These are phyloP conservation scores for Opisthocomus hoazin DNA, from an alignment of 2,113 vertebrate genomes.

Conservation along the genomic window DNA sequence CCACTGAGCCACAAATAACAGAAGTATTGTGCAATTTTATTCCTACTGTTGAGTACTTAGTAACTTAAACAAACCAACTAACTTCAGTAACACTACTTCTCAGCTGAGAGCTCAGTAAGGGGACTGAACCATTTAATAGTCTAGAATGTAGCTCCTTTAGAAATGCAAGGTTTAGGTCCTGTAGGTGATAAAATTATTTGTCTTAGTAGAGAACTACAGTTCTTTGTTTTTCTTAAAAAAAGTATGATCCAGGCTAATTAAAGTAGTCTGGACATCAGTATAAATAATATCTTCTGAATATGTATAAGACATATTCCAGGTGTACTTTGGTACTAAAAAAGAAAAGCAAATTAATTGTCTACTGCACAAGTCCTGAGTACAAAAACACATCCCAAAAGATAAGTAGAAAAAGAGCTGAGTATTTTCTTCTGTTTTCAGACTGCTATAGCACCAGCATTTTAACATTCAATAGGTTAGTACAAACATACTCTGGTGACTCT, in stretches of 20 bases:
- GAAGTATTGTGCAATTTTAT: neutral
- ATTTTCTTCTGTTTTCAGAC: neutral
- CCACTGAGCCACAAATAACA: neutral
- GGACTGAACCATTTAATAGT: accelerated
- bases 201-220: neutral
- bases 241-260: neutral
- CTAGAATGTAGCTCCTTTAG: neutral
- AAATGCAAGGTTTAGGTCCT: neutral
- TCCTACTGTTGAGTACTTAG: neutral
- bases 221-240: neutral
- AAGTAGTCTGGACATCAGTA: neutral
- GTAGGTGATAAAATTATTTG: neutral
- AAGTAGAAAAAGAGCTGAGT: neutral
- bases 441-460: neutral
- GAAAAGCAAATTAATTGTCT: neutral
- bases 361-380: neutral
- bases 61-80: neutral
- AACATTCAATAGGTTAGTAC: neutral
- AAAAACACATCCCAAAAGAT: neutral
- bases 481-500: neutral
- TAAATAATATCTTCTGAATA: neutral
- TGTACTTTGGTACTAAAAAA: neutral
- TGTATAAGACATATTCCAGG: neutral
- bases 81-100: neutral
- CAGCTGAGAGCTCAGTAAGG: neutral